A percentile compares a stretch with the other conserved stretches of the same genome.
Conservation (phyloP, 2,797 vertebrate species). For the Lutra lutra region DNA sequence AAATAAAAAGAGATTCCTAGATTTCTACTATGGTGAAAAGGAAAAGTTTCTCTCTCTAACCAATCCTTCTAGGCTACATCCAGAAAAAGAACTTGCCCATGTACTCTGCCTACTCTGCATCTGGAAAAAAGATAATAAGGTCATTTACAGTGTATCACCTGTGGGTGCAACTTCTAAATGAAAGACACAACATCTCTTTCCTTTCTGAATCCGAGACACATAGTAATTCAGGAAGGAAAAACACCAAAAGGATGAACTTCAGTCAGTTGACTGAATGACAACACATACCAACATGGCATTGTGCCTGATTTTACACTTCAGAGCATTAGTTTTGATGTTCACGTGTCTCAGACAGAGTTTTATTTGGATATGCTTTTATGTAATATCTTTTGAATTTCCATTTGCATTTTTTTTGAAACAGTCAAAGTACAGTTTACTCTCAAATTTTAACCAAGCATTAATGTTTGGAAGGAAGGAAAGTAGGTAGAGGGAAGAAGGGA, state of each 20-base stretch:
- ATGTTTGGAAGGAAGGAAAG: neutral
- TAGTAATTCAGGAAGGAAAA: neutral
- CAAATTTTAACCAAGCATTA: neutral
- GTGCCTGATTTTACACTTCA: neutral
- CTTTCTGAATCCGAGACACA: conserved; percentile 9
- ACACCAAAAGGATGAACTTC: neutral
- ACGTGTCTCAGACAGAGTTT: neutral
- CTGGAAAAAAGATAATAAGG: neutral
- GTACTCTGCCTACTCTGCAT: neutral
- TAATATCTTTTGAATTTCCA: neutral
- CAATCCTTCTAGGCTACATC: neutral
- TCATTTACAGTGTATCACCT: neutral
- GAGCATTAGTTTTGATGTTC: neutral
- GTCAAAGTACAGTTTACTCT: conserved; percentile 2
- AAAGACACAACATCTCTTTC: neutral
- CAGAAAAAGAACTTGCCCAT: neutral
- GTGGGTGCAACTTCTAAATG: neutral
- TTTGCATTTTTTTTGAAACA: conserved; percentile 28
- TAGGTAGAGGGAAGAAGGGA: neutral
- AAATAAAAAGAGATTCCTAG: neutral
- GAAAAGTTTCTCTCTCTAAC: neutral
- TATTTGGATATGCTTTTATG: conserved; percentile 38
- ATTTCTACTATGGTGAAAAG: neutral
- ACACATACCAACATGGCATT: neutral
- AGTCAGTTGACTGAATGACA: neutral